Evolutionary conservation across 2,888 invertebrate species (phyloP).

Genomic region (Peribatodes rhomboidaria): DNA sequence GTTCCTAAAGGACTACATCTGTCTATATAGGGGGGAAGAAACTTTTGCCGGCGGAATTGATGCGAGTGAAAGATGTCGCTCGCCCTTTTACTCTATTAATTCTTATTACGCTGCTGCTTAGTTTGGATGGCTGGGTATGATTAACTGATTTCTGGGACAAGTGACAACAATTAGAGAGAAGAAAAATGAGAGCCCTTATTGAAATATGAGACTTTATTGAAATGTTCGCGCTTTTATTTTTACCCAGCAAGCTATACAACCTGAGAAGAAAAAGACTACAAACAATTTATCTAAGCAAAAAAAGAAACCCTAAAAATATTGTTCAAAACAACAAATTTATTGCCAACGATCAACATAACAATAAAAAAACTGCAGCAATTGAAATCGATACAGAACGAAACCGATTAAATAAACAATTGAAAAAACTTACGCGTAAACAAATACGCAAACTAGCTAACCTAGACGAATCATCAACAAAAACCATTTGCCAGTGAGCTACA

Average conservation of each 20-base stretch:
- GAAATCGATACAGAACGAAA: neutral
- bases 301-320: no score
- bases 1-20: conserved; percentile 69
- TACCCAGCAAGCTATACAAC: neutral
- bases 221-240: neutral
- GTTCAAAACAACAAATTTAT: no score
- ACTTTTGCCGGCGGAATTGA: conserved; percentile 63
- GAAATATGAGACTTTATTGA: neutral
- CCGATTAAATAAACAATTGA: conserved; percentile 18
- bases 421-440: neutral
- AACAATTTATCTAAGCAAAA: neutral
- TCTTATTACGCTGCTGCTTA: conserved; percentile 39
- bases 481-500: neutral
- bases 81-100: conserved; percentile 38
- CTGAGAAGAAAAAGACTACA: neutral
- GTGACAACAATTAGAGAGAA: no score
- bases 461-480: neutral
- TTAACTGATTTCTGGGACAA: conserved; percentile 6
- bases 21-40: conserved; percentile 56
- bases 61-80: conserved; percentile 43
- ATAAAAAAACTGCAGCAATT: conserved; percentile 2
- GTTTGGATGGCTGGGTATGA: conserved; percentile 29
- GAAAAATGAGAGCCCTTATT: neutral
- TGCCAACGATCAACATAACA: no score
- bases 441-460: neutral